Evolutionary conservation across 2,888 invertebrate genomes (phyloP).

Genomic region (Beris morrisii): DNA sequence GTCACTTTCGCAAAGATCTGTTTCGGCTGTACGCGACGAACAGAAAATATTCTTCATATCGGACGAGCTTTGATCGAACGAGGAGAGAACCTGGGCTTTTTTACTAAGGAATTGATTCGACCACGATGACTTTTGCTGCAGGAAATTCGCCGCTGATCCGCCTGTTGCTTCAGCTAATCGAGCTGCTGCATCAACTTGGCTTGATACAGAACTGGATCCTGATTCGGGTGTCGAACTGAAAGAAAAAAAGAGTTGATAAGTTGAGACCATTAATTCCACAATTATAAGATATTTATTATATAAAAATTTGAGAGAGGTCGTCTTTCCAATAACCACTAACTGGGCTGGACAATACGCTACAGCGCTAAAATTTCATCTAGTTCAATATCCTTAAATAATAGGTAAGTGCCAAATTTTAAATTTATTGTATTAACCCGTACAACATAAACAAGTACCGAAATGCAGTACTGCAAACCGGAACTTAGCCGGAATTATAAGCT

Average conservation of each 20-base stretch:
- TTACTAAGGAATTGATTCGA: constrained; percentile 54
- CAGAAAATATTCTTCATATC: constrained; percentile 44
- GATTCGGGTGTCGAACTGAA: constrained; percentile 60
- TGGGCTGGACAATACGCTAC: too few species aligned
- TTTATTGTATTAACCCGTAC: too few species aligned
- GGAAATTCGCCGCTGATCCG: neutral
- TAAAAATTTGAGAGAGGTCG: too few species aligned
- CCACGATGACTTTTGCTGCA: constrained; percentile 51
- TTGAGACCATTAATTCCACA: neutral
- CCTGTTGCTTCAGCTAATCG: constrained; percentile 23
- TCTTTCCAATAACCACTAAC: too few species aligned
- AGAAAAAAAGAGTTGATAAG: constrained; percentile 41
- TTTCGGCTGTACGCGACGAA: constrained; percentile 54
- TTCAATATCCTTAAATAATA: too few species aligned
- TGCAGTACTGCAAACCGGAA: too few species aligned
- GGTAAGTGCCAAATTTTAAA: too few species aligned
- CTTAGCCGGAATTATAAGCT: too few species aligned
- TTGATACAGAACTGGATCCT: constrained; percentile 62
- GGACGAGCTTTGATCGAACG: neutral
- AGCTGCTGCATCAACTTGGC: constrained; percentile 53
- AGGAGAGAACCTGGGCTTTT: constrained; percentile 10
- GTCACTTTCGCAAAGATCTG: constrained; percentile 50
- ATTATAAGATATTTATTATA: too few species aligned
- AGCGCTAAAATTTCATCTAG: too few species aligned
- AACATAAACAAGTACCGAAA: too few species aligned